Evolutionary conservation across 2,888 invertebrate species (phyloP).

Genomic region (Mellilla xanthometata): DNA sequence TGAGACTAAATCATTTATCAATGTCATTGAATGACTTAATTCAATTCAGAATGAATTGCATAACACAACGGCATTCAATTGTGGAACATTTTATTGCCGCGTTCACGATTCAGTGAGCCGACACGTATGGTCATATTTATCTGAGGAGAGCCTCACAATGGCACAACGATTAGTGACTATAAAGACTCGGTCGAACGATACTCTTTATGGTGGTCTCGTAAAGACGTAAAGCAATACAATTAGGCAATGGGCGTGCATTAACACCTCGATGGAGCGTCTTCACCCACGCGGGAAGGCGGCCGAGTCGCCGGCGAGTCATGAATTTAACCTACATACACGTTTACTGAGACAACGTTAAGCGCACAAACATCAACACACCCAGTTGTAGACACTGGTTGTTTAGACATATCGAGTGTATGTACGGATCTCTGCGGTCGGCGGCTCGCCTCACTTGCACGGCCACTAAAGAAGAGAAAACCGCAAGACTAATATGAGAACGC

Average conservation of each 20-base stretch:
- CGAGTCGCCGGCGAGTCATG: slow-evolving; percentile 48
- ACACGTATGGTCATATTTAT: slow-evolving; percentile 48
- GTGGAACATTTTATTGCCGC: slow-evolving; percentile 44
- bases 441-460: slow-evolving; percentile 48
- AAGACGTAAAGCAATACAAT: slow-evolving; percentile 72
- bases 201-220: slow-evolving; percentile 64
- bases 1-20: slow-evolving; percentile 17
- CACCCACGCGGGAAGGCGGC: slow-evolving; percentile 65
- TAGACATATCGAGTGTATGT: slow-evolving; percentile 44
- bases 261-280: slow-evolving; percentile 65
- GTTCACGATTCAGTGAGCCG: slow-evolving; percentile 38
- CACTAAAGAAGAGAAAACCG: slow-evolving; percentile 56
- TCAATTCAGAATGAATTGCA: slow-evolving; percentile 37
- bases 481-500: slow-evolving; percentile 47
- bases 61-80: slow-evolving; percentile 36
- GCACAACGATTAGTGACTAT: slow-evolving; percentile 69
- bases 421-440: slow-evolving; percentile 43
- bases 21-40: slow-evolving; percentile 33
- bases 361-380: slow-evolving; percentile 48
- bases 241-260: slow-evolving; percentile 78
- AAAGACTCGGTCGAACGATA: slow-evolving; percentile 55
- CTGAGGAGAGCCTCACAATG: slow-evolving; percentile 48
- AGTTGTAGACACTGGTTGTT: slow-evolving; percentile 49
- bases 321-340: slow-evolving; percentile 61
- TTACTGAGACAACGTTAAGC: slow-evolving; percentile 37